Conservation (phyloP, 2,888 invertebrate genomes). For the Eueremaeus valkanovi region DNA sequence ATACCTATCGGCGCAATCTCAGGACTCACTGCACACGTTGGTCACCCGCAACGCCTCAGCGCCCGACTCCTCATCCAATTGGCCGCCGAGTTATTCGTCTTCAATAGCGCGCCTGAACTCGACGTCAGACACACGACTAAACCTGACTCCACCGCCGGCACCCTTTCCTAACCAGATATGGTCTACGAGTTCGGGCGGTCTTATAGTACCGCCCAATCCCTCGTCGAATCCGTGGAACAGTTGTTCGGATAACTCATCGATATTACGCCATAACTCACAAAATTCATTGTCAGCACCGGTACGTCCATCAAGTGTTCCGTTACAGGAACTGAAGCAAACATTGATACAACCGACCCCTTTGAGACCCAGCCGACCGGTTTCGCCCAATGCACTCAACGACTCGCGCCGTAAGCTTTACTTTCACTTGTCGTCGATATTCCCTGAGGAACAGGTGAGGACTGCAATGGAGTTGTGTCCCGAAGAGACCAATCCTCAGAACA, state of each 20-base stretch:
- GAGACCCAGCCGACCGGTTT: constrained; percentile 47
- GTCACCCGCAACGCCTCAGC: constrained; percentile 71
- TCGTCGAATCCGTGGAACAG: constrained; percentile 18
- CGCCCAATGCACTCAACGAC: constrained; percentile 54
- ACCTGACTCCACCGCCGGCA: not conserved
- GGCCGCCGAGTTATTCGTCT: constrained; percentile 57
- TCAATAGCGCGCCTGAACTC: constrained; percentile 44
- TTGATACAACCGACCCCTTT: constrained; percentile 39
- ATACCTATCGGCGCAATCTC: not conserved
- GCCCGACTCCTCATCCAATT: constrained; percentile 57
- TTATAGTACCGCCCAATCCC: constrained; percentile 12
- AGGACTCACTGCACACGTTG: constrained; percentile 8
- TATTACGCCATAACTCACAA: not conserved
- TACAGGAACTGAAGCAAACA: not conserved
- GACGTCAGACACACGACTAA: not conserved
- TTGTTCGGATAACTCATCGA: not conserved
- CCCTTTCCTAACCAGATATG: constrained; percentile 24
- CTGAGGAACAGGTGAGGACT: constrained; percentile 78
- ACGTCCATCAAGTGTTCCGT: constrained; percentile 2
- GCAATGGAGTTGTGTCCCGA: constrained; percentile 84
- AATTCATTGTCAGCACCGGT: not conserved
- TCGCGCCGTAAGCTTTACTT: constrained; percentile 73
- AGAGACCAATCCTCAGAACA: constrained; percentile 80
- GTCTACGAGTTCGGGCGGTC: not conserved
- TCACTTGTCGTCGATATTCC: constrained; percentile 85